Base-by-base conservation (phyloP, 2,888 invertebrate genomes). In the Diarsia mendica region DNA sequence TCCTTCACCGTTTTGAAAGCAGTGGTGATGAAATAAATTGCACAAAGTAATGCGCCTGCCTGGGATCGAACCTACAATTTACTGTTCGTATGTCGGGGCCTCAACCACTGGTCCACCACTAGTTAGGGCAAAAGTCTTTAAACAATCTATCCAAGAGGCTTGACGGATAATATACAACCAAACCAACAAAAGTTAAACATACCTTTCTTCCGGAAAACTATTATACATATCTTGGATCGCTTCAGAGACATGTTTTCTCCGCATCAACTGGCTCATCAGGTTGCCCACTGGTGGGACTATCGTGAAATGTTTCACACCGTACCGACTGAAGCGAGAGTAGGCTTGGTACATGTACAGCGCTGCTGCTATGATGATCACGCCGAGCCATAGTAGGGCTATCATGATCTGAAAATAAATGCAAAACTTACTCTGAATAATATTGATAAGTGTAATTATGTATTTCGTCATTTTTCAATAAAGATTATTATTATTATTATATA, bases 121-220 rank as follows among this genome's bases (percentile, higher is more conserved):
- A 28, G 28, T 15, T 58, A 58, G 15, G 1, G 15, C 15, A 15
- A 58, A 28, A 23, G 2, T 28, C 15, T 28, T 15, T 15, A 58
- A 58, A 8, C 8, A 58, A 28, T 28, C 3, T 2, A 6, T 15
- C 15, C 11, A 58, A 55, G 15, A 11, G 11, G 53, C n/a, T 55
- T 55, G 13, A 23, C 23, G 13, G 23, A 55, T 6, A 55, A n/a
- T n/a, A n/a, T n/a, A n/a, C n/a, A n/a, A n/a, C n/a, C n/a, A n/a
- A n/a, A n/a, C n/a, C n/a, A n/a, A n/a, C 28, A 20, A 33, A 79
- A 5, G 10, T 20, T 20, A 60, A 23, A 69, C n/a, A 1, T 49
- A 92, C 92, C 87, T 91, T 74, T 92, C 92, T 53, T 83, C 85
- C 5, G 91, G 89, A 67, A 90, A 93, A 15, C 67, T 66, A 0